These are phyloP conservation scores for Phalacrocorax pelagicus DNA, from an alignment of 2,113 vertebrate genomes.

Conservation along the genomic window DNA sequence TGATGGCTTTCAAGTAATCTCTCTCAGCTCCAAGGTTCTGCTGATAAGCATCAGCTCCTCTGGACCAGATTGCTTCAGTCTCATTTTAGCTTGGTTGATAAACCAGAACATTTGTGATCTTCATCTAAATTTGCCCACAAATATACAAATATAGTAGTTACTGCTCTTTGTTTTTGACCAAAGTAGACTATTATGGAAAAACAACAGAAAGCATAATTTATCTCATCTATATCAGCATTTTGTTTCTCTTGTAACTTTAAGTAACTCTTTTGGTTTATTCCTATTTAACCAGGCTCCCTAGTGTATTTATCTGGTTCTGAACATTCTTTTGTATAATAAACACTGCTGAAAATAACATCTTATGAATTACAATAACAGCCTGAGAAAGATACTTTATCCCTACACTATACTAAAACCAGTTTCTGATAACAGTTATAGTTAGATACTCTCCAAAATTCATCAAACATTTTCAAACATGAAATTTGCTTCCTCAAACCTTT, in stretches of 20 bases:
- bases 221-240: constrained; percentile 22
- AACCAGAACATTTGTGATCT: not conserved
- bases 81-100: constrained; percentile 16
- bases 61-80: not conserved
- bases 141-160: not conserved
- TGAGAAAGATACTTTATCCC: constrained; percentile 46
- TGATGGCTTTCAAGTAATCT: not conserved
- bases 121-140: not conserved
- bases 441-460: constrained; percentile 8
- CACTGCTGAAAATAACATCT: constrained; percentile 67
- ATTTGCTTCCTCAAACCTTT: not conserved
- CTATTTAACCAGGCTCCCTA: constrained; percentile 55
- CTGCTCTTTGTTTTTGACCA: not conserved
- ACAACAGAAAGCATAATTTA: not conserved
- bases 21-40: not conserved
- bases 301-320: constrained; percentile 62
- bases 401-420: not conserved
- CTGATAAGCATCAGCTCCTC: constrained; percentile 14
- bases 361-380: constrained; percentile 54
- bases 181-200: constrained; percentile 7
- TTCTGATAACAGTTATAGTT: not conserved
- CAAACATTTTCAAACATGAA: constrained; percentile 12
- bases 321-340: constrained; percentile 68
- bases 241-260: constrained; percentile 48
- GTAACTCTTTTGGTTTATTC: constrained; percentile 43